phyloP scores from a whole-genome alignment of 2,888 invertebrate genomes.

The Drosophila colorata region DNA sequence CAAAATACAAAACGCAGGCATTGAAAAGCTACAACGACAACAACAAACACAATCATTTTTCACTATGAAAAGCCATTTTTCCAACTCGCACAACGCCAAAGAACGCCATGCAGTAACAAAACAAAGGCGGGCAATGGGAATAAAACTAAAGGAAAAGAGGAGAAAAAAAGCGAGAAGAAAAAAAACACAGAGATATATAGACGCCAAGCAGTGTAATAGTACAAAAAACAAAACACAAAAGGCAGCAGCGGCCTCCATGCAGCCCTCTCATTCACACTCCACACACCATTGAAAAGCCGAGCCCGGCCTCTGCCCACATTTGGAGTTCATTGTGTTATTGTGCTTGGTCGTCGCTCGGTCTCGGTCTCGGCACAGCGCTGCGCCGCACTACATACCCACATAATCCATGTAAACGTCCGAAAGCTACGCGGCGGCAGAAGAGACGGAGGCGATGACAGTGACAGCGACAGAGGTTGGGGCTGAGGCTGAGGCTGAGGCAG shows the following conservation, averaged over 20 bases:
- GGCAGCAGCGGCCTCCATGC: slow-evolving; percentile 35
- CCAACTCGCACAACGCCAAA: slow-evolving; percentile 47
- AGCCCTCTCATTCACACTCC: slow-evolving; percentile 18
- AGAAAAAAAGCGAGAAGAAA: slow-evolving; percentile 29
- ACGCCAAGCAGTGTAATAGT: slow-evolving; percentile 59
- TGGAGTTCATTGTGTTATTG: slow-evolving; percentile 83
- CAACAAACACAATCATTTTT: slow-evolving; percentile 51
- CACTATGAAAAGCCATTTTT: slow-evolving; percentile 69
- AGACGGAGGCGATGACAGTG: slow-evolving; percentile 5
- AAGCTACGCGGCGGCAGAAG: slow-evolving; percentile 46
- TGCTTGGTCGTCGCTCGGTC: slow-evolving; percentile 71
- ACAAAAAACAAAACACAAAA: slow-evolving; percentile 64
- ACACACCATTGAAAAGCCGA: slow-evolving; percentile 30
- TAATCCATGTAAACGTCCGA: slow-evolving; percentile 70
- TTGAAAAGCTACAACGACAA: slow-evolving; percentile 16
- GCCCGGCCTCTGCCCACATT: slow-evolving; percentile 68
- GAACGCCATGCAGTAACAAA: slow-evolving; percentile 63
- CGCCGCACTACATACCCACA: slow-evolving; percentile 81
- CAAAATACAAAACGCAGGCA: slow-evolving; percentile 22
- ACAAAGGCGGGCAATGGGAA: slow-evolving; percentile 61
- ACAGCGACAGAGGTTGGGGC: slow-evolving; percentile 18
- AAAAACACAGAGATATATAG: slow-evolving; percentile 44
- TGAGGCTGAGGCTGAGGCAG: neutral
- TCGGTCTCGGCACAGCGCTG: slow-evolving; percentile 56
- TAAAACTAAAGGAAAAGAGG: slow-evolving; percentile 13